These are phyloP conservation scores for Stigmatopora nigra DNA, from an alignment of 2,113 vertebrate species.

Conservation along the genomic window DNA sequence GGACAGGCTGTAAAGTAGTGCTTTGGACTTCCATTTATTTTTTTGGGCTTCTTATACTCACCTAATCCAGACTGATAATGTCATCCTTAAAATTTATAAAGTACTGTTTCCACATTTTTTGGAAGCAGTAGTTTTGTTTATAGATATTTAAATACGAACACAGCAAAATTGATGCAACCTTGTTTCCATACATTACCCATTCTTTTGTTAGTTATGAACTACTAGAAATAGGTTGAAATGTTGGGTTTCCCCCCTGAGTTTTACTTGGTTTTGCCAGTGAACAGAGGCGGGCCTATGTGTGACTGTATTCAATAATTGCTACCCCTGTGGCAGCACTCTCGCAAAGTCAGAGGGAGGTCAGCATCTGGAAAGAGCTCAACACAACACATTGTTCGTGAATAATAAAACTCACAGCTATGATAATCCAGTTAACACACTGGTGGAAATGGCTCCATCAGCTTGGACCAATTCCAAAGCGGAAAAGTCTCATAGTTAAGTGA, in stretches of 20 bases:
- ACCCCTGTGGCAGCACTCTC: slow-evolving; percentile 21
- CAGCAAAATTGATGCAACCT: slow-evolving; percentile 8
- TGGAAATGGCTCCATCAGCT: slow-evolving; percentile 19
- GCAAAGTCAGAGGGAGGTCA: slow-evolving; percentile 53
- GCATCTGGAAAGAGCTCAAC: slow-evolving; percentile 37
- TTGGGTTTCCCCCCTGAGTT: slow-evolving; percentile 39
- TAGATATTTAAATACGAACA: no score
- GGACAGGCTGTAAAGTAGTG: not conserved
- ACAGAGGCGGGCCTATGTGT: slow-evolving; percentile 47
- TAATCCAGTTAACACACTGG: slow-evolving; percentile 42
- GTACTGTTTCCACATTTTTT: no score
- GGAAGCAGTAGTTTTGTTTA: no score
- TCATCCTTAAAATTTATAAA: not conserved
- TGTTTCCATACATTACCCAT: slow-evolving; percentile 13
- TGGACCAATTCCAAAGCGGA: slow-evolving; percentile 13
- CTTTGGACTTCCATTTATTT: not conserved
- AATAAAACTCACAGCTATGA: slow-evolving; percentile 30
- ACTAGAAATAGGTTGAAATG: slow-evolving; percentile 11
- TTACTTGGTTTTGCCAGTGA: slow-evolving; percentile 35
- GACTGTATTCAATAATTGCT: slow-evolving; percentile 50
- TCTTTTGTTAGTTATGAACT: slow-evolving; percentile 17
- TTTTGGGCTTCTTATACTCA: not conserved
- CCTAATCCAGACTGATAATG: not conserved
- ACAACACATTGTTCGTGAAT: slow-evolving; percentile 33
- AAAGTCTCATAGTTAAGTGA: slow-evolving; percentile 21